These are phyloP conservation scores for Coelopa frigida DNA, from an alignment of 1,140 invertebrate species.

Conservation along the genomic window DNA sequence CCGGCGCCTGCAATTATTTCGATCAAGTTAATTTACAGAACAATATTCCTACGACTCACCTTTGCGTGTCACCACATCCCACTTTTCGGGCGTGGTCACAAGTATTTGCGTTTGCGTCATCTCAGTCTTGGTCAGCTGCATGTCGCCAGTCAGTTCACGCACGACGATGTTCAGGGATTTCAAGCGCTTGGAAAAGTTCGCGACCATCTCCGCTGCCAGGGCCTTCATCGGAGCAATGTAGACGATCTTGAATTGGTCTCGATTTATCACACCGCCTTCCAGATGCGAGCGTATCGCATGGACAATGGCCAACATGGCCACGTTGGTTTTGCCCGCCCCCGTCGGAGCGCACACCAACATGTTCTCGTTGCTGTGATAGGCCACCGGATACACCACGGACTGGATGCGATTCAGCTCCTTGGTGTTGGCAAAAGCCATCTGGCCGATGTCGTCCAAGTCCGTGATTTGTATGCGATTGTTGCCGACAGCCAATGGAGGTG, in stretches of 20 bases:
- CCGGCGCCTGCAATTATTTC: conserved; percentile 48
- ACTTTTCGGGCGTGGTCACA: conserved; percentile 98
- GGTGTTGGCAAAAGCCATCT: conserved; percentile 80
- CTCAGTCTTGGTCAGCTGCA: conserved; percentile 92
- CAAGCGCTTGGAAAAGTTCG: conserved; percentile 82
- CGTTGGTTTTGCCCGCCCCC: conserved; percentile 97
- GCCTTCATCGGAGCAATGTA: conserved; percentile 99
- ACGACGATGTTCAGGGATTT: conserved; percentile 60
- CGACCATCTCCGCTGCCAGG: conserved; percentile 95
- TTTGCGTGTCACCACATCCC: conserved; percentile 98
- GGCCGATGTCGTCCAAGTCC: conserved; percentile 75
- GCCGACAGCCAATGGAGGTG: conserved; percentile 57
- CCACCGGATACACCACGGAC: conserved; percentile 89
- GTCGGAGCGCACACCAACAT: conserved; percentile 93
- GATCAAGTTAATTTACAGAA: background rate
- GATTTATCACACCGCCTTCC: conserved; percentile 68
- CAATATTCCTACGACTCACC: conserved; percentile 39
- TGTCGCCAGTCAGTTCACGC: conserved; percentile 94
- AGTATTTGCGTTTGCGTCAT: conserved; percentile 96
- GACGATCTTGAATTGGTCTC: conserved; percentile 95
- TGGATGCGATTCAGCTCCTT: conserved; percentile 90
- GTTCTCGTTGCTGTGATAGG: conserved; percentile 96
- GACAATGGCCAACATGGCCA: conserved; percentile 88
- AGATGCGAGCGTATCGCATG: conserved; percentile 85
- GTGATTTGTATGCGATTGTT: conserved; percentile 63